Conservation (phyloP, 2,113 vertebrate genomes). For the Nycticorax nycticorax region DNA sequence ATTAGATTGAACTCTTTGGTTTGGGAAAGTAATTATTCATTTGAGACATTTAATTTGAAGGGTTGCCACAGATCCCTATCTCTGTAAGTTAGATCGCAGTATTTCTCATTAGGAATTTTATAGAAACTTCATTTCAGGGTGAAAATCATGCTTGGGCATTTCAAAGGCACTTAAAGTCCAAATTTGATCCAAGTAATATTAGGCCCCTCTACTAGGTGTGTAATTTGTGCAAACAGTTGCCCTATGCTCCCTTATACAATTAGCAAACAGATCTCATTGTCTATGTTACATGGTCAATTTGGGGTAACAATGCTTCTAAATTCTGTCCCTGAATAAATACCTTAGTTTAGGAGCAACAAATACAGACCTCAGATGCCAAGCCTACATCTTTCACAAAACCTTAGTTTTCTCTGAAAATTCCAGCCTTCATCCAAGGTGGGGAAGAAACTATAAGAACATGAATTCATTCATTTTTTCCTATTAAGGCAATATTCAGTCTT, state of each 20-base stretch:
- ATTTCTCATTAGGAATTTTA: slow-evolving; percentile 43
- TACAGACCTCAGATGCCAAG: background rate
- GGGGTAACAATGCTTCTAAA: background rate
- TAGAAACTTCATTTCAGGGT: slow-evolving; percentile 25
- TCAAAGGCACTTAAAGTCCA: background rate
- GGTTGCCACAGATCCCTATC: slow-evolving; percentile 58
- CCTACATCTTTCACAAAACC: background rate
- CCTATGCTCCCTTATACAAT: background rate
- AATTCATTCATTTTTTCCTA: background rate
- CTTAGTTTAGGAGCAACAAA: background rate
- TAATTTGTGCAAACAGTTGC: background rate
- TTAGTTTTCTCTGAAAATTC: background rate
- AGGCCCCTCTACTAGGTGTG: background rate
- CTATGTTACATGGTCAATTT: background rate
- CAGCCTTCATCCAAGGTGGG: background rate
- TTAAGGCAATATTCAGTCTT: background rate
- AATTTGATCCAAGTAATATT: background rate
- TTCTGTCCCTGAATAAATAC: background rate
- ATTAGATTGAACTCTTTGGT: slow-evolving; percentile 47
- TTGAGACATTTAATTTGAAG: slow-evolving; percentile 64
- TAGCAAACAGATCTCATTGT: background rate
- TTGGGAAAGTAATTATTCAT: slow-evolving; percentile 69
- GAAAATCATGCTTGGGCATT: background rate
- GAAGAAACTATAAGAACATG: background rate
- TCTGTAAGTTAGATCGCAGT: slow-evolving; percentile 39